Evolutionary conservation across 2,113 vertebrate genomes (phyloP).

Genomic region (Rhinoderma darwinii): DNA sequence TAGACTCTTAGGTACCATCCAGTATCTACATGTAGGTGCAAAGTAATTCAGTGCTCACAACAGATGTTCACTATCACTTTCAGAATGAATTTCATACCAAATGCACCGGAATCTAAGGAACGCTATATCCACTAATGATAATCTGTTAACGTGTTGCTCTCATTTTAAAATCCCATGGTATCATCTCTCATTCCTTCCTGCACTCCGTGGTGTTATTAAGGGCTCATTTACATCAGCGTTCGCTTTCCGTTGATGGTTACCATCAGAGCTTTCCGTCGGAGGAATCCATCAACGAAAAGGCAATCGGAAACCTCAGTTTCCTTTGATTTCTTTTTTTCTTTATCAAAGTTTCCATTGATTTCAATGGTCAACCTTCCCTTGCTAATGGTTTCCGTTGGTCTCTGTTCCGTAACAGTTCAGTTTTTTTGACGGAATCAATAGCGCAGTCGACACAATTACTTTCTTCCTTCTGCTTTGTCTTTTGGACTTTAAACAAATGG

Average conservation of each 20-base stretch:
- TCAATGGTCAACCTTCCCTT: too few species aligned
- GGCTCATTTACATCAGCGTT: too few species aligned
- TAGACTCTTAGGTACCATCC: too few species aligned
- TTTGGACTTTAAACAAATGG: slow-evolving; percentile 6
- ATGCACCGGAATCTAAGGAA: not conserved
- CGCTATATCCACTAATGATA: not conserved
- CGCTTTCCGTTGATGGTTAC: too few species aligned
- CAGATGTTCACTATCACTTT: slow-evolving; percentile 6
- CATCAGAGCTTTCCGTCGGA: too few species aligned
- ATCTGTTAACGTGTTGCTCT: not conserved
- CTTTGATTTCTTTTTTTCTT: too few species aligned
- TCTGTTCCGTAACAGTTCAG: too few species aligned
- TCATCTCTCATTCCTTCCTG: not conserved
- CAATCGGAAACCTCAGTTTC: too few species aligned
- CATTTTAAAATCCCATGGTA: not conserved
- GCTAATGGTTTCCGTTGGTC: too few species aligned
- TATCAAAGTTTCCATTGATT: too few species aligned
- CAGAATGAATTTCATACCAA: not conserved
- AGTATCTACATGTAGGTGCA: not conserved
- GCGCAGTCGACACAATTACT: not conserved
- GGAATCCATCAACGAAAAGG: too few species aligned
- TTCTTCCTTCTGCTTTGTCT: not conserved
- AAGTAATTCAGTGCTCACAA: not conserved
- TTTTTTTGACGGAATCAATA: too few species aligned
- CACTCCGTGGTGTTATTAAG: not conserved